A percentile compares a stretch with the other conserved stretches of the same genome.
Evolutionary conservation across 2,797 vertebrate genomes (phyloP).

Genomic region (Pipistrellus nathusii): DNA sequence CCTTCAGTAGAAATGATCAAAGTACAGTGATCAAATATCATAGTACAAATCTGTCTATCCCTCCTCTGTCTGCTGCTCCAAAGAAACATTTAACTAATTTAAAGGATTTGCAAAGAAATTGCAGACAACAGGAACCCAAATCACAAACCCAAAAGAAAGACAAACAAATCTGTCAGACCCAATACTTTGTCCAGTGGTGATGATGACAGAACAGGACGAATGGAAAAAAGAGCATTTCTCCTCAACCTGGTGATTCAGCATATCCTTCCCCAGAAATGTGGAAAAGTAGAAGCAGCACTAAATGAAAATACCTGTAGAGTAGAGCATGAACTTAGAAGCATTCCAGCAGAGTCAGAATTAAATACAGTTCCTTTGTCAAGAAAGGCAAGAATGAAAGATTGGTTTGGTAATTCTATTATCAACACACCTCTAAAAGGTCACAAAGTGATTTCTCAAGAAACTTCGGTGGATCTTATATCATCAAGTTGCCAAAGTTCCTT

Average conservation of each 20-base stretch:
- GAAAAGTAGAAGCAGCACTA: constrained; percentile 94
- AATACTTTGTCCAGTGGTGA: constrained; percentile 97
- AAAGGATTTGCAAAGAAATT: constrained; percentile 87
- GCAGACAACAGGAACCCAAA: constrained; percentile 88
- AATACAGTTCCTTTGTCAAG: constrained; percentile 89
- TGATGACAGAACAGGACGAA: constrained; percentile 91
- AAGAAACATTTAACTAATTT: not conserved
- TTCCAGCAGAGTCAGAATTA: constrained; percentile 90
- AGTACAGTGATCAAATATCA: not conserved
- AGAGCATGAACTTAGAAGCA: constrained; percentile 89
- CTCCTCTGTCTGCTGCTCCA: not conserved
- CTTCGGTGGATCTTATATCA: not conserved
- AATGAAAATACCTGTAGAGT: constrained; percentile 90
- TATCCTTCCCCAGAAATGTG: constrained; percentile 94
- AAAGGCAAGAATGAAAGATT: constrained; percentile 95
- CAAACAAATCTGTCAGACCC: constrained; percentile 89
- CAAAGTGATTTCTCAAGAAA: not conserved
- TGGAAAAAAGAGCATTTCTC: constrained; percentile 93
- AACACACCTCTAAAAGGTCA: not conserved
- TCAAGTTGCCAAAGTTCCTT: not conserved
- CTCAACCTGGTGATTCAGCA: constrained; percentile 94
- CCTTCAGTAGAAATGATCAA: constrained; percentile 18
- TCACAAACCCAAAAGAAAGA: constrained; percentile 87
- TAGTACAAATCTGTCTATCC: not conserved
- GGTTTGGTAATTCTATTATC: not conserved